Base-by-base conservation (phyloP, 2,888 invertebrate species). In the Amblyjoppa fuscipennis region DNA sequence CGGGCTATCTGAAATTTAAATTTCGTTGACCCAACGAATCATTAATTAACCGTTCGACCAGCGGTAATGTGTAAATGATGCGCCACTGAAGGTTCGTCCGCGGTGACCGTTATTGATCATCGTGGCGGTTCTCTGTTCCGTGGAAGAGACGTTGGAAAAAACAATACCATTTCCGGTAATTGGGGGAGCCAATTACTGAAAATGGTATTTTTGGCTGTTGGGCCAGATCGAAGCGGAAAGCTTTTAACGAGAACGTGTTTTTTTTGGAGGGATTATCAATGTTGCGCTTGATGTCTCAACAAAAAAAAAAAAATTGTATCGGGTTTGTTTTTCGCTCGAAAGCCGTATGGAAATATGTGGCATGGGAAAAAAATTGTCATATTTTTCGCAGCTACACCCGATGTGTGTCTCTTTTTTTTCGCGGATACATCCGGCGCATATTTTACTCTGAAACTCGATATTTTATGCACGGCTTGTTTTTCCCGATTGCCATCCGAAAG, bases 41-140 rank as follows among this genome's bases (percentile, higher is more conserved):
- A 41, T 68, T 83, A 78, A 83, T 78, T 73, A 78, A 82, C 59
- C 20, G 31, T 20, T 16, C 28, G 13, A 34, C 11, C n/a, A 1
- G 31, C 16, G 6, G 13, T 5, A 31, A 31, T 34, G 31, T 4
- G 28, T n/a, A 3, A 13, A 34, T 1, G 34, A 34, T 64, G 7
- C n/a, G 31, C 16, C 3, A 13, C 28, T 20, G 1, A 28, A 13
- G 4, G 59, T 13, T 28, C 59, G 31, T 13, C 28, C 13, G 11
- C 34, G 2, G 25, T 61, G 61, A 31, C 31, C 13, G 31, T 11
- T 9, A 61, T 61, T 61, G 11, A 61, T 61, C 61, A 61, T 61
- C 61, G 25, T 13, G 25, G 25, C 13, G 25, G 13, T n/a, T 0
- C 25, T 28, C 11, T 59, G 13, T 11, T 41, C 41, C 41, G 2